Conservation (phyloP, 2,113 vertebrate species). For the Psittacula cyanocephala region DNA sequence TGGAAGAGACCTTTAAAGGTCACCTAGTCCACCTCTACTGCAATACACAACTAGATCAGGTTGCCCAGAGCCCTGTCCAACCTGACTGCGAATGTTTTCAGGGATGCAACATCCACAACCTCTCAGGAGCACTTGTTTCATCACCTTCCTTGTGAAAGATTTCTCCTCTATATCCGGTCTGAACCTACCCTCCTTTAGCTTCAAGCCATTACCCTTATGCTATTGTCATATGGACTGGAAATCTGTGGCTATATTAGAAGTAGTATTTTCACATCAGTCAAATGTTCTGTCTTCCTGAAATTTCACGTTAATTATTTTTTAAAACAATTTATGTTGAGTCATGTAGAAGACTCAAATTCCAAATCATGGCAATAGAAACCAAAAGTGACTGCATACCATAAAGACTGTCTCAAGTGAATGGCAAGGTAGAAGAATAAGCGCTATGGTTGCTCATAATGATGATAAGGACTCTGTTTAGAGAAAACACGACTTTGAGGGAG, state of each 20-base stretch:
- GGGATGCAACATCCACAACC: accelerated
- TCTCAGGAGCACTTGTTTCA: background rate
- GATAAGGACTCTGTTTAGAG: background rate
- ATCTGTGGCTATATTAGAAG: background rate
- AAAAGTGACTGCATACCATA: background rate
- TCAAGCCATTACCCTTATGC: background rate
- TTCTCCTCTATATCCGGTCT: background rate
- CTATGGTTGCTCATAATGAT: background rate
- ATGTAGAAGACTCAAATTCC: background rate
- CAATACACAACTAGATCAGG: background rate
- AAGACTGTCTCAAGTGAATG: background rate
- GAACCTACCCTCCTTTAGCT: background rate
- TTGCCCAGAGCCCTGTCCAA: background rate
- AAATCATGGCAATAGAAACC: background rate
- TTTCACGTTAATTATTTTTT: background rate
- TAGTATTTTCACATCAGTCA: background rate
- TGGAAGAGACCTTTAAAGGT: background rate
- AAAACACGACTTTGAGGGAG: background rate
- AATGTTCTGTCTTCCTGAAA: background rate
- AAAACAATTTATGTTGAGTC: background rate
- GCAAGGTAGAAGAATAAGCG: background rate
- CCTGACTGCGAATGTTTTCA: background rate
- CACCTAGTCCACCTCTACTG: background rate
- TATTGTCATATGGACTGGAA: background rate
- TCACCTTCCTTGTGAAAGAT: accelerated